Base-by-base conservation (phyloP, 2,888 invertebrate species). In the Drosophila neotestacea region DNA sequence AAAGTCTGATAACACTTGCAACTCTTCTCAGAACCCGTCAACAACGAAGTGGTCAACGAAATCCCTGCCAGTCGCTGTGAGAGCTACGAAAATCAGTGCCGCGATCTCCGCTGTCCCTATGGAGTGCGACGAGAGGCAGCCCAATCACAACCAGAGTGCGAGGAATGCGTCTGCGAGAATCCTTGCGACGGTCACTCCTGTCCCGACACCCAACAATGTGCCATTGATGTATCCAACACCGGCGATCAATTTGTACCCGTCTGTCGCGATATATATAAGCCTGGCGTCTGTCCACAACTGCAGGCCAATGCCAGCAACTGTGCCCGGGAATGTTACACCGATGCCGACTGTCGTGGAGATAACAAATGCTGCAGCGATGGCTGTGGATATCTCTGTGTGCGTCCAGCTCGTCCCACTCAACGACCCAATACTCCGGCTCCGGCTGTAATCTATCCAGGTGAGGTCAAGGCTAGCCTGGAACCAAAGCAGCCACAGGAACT, bases 291-390 rank as follows among this genome's bases (percentile, higher is more conserved):
- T 87, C 96, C 96, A 3, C 90, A 84, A 47, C 91, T 92, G 9
- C 88, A 89, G 6, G 90, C 91, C n/a, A 91, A 92, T 58, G 91
- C 93, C 54, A 93, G 94, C 11, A 86, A 92, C 48, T 97, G 98
- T 90, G 94, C 94, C 7, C 93, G 93, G 36, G 95, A 96, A 91
- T 98, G 98, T 88, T 93, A 93, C 69, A 95, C 95, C 59, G 98
- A 98, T 91, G 96, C 96, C 0, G 96, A 97, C 90, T 98, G 98
- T 90, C 92, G 94, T 11, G 95, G 95, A 36, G 94, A 95, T 28
- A 94, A 95, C 90, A 98, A 98, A 92, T 98, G 98, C 91, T 98
- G 98, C 91, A 92, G 93, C 72, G 95, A 95, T 83, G 96, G 96
- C 55, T 98, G 98, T 91, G 95, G 96, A 44, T 93, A 94, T 30